Evolutionary conservation across 2,888 invertebrate species (phyloP).

Genomic region (Caenorhabditis sp.): DNA sequence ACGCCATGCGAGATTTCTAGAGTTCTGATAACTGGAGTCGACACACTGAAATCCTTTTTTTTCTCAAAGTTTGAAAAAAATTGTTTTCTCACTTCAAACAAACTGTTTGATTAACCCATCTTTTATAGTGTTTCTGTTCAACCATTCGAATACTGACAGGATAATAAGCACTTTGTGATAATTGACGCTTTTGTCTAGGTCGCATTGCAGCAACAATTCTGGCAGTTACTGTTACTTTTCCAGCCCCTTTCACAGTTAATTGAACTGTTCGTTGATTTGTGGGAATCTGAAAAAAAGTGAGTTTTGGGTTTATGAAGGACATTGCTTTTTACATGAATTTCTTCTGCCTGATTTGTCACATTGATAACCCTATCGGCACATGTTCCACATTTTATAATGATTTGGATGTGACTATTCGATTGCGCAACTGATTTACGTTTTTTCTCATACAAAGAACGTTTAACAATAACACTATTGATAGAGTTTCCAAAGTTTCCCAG

Average conservation of each 20-base stretch:
- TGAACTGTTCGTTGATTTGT: slow-evolving; percentile 48
- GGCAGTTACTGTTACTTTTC: slow-evolving; percentile 59
- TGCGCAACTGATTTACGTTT: slow-evolving; percentile 26
- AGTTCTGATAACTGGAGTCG: slow-evolving; percentile 50
- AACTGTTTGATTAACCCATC: slow-evolving; percentile 58
- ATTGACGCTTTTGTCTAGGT: slow-evolving; percentile 42
- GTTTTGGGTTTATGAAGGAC: neutral
- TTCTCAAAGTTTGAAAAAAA: neutral
- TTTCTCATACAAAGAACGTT: slow-evolving; percentile 61
- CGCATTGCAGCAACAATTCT: slow-evolving; percentile 58
- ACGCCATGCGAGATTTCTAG: slow-evolving; percentile 65
- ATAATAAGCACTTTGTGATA: slow-evolving; percentile 54
- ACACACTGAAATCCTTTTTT: slow-evolving; percentile 30
- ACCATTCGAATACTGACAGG: slow-evolving; percentile 56
- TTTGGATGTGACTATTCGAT: slow-evolving; percentile 16
- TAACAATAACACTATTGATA: slow-evolving; percentile 52
- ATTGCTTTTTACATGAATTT: slow-evolving; percentile 44
- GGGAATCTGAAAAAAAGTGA: slow-evolving; percentile 49
- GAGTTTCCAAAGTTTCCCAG: slow-evolving; percentile 59
- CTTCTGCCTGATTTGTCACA: slow-evolving; percentile 45
- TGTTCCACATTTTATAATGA: slow-evolving; percentile 37
- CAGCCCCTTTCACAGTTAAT: slow-evolving; percentile 50
- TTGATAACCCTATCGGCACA: slow-evolving; percentile 37
- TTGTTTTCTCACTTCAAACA: slow-evolving; percentile 52
- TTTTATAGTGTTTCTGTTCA: slow-evolving; percentile 38